Evolutionary conservation across 2,888 invertebrate genomes (phyloP).

Genomic region (Meteorus cinctellus): DNA sequence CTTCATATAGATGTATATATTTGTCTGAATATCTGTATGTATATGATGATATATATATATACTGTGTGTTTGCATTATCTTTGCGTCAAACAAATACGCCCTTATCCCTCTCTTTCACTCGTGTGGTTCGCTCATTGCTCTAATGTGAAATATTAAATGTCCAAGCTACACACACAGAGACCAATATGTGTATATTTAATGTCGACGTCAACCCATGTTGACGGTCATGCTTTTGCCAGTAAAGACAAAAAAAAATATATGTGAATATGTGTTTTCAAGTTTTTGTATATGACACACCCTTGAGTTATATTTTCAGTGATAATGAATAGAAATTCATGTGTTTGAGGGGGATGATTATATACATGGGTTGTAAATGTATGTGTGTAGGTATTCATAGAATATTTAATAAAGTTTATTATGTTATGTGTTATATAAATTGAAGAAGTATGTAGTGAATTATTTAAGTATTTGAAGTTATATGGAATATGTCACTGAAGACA

Average conservation of each 20-base stretch:
- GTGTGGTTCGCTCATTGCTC: constrained; percentile 40
- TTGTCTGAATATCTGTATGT: background rate
- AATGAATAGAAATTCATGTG: background rate
- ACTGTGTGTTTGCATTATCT: constrained; percentile 27
- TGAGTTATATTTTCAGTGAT: background rate
- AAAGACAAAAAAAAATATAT: background rate
- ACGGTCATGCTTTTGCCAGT: background rate
- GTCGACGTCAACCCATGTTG: constrained; percentile 8
- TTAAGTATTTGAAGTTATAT: background rate
- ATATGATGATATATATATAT: background rate
- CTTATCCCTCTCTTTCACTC: constrained; percentile 28
- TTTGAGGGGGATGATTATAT: background rate
- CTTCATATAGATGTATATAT: background rate
- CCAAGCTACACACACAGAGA: background rate
- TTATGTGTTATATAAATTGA: background rate
- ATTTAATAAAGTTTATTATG: background rate
- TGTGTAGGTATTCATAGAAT: background rate
- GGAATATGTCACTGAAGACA: background rate
- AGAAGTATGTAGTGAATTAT: background rate
- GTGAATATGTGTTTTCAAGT: background rate
- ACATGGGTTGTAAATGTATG: background rate
- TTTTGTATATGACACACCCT: background rate
- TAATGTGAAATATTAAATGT: constrained; percentile 51
- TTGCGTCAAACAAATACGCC: constrained; percentile 47
- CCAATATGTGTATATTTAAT: background rate